A percentile compares a stretch with the other conserved stretches of the same genome.
These are phyloP conservation scores for Apis mellifera DNA, from an alignment of 1,140 invertebrate genomes.

Conservation along the genomic window Amel_HAv3.1 CM009933.2:6323001-6323500, in stretches of 20 bases:
- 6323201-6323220: slow-evolving; percentile 59
- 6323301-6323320: too few relatives aligned
- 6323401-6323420: neutral
- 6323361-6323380: too few relatives aligned
- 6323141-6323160: slow-evolving; percentile 64
- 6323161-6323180: slow-evolving; percentile 66
- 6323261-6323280: neutral
- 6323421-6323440: neutral
- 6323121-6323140: slow-evolving; percentile 63
- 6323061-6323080: slow-evolving; percentile 60
- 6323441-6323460: neutral
- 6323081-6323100: slow-evolving; percentile 56
- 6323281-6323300: too few relatives aligned
- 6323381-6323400: too few relatives aligned
- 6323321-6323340: too few relatives aligned
- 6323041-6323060: slow-evolving; percentile 23
- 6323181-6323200: slow-evolving; percentile 65
- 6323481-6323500: too few relatives aligned
- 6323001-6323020: slow-evolving; percentile 16
- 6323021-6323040: slow-evolving; percentile 13
- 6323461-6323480: neutral
- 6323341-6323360: too few relatives aligned
- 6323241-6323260: slow-evolving; percentile 23
- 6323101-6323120: slow-evolving; percentile 53
- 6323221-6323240: slow-evolving; percentile 54